Evolutionary conservation across 2,113 vertebrate genomes (phyloP).

Genomic region (Mesitornis unicolor): DNA sequence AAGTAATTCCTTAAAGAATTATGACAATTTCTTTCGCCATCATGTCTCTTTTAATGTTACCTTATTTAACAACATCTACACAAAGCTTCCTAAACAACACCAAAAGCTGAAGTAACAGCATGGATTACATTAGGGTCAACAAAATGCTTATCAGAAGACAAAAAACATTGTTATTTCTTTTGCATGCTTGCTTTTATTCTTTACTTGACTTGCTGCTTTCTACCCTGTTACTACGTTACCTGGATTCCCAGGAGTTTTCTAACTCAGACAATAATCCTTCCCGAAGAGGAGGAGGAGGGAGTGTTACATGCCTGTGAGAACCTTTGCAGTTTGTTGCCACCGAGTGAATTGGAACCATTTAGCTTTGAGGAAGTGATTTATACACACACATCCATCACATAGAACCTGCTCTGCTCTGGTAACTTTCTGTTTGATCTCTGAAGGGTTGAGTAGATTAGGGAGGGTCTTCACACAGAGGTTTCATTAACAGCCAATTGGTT

Average conservation of each 20-base stretch:
- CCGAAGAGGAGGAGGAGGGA: neutral
- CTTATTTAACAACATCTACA: neutral
- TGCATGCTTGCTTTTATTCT: neutral
- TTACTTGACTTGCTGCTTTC: neutral
- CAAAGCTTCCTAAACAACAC: neutral
- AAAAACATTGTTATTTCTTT: neutral
- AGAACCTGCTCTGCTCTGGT: slow-evolving; percentile 61
- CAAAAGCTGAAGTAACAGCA: neutral
- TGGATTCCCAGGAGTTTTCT: slow-evolving; percentile 19
- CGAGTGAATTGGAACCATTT: slow-evolving; percentile 63
- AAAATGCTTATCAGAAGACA: neutral
- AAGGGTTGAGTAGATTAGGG: slow-evolving; percentile 54
- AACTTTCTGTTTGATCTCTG: slow-evolving; percentile 70
- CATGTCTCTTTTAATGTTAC: neutral
- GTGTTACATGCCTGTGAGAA: slow-evolving; percentile 62
- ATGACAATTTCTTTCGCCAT: neutral
- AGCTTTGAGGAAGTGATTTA: slow-evolving; percentile 72
- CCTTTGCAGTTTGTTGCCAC: slow-evolving; percentile 50
- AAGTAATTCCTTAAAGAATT: neutral
- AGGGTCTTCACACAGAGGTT: slow-evolving; percentile 31
- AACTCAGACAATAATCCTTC: neutral
- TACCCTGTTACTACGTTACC: neutral
- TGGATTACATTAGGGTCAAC: neutral
- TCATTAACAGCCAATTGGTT: slow-evolving; percentile 27
- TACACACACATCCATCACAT: neutral